Evolutionary conservation across 2,113 vertebrate species (phyloP).

Genomic region (Tragelaphus strepsiceros): DNA sequence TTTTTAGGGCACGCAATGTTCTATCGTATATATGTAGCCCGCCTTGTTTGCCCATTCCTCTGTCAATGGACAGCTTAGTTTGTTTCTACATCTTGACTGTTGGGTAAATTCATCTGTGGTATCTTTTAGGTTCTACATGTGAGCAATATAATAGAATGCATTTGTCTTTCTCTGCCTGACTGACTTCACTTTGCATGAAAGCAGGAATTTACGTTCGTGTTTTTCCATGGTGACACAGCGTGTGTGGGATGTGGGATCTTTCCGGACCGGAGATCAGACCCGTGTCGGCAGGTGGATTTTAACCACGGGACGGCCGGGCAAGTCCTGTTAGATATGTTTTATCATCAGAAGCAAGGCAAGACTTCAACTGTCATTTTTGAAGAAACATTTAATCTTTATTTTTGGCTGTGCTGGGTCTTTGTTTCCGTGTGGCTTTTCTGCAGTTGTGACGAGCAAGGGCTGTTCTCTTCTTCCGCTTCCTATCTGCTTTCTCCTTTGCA

Average conservation of each 20-base stretch:
- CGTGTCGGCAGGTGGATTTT: fast-evolving
- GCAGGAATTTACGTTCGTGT: fast-evolving
- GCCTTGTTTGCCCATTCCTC: background rate
- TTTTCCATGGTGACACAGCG: fast-evolving
- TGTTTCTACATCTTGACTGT: background rate
- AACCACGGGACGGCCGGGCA: background rate
- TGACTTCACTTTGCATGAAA: background rate
- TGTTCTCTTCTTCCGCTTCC: fast-evolving
- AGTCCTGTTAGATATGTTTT: background rate
- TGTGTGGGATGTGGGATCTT: background rate
- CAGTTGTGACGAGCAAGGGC: fast-evolving
- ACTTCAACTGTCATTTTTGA: fast-evolving
- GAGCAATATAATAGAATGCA: fast-evolving
- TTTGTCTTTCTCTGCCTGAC: background rate
- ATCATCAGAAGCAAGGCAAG: background rate
- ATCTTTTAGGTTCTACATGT: fast-evolving
- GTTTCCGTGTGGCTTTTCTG: background rate
- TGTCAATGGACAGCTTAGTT: fast-evolving
- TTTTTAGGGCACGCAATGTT: fast-evolving
- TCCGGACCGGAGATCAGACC: background rate
- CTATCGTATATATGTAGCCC: fast-evolving
- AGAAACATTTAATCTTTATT: background rate
- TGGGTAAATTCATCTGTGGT: fast-evolving
- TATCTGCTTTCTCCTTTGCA: fast-evolving
- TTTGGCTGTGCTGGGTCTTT: fast-evolving